Percentiles rank a stretch among this genome's conserved stretches.
phyloP scores from a whole-genome alignment of 2,797 vertebrate genomes.

The Myiotriccus ornatus region DNA sequence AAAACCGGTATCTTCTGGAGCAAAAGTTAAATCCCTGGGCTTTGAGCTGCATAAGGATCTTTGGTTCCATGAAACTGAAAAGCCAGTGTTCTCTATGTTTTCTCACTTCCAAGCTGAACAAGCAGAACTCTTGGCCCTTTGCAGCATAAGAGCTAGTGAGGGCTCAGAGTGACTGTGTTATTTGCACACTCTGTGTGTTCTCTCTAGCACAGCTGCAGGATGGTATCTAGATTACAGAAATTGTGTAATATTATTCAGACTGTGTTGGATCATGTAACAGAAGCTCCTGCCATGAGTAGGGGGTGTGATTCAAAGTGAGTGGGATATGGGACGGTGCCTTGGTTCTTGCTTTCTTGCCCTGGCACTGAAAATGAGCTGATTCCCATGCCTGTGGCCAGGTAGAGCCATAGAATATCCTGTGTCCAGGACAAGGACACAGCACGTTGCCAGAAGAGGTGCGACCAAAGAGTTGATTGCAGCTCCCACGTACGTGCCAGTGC shows the following conservation, averaged over 20 bases:
- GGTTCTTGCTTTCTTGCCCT: neutral
- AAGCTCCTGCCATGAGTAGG: fast-evolving
- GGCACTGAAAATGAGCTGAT: neutral
- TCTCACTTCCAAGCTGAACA: neutral
- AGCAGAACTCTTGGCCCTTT: neutral
- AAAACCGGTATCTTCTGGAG: neutral
- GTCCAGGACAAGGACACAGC: neutral
- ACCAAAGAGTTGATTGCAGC: neutral
- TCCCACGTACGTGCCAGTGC: fast-evolving
- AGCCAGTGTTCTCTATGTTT: neutral
- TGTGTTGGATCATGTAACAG: neutral
- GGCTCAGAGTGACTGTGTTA: neutral
- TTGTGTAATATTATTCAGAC: neutral
- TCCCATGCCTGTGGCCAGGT: neutral
- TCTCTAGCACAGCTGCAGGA: neutral
- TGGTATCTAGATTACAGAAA: neutral
- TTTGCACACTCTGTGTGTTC: neutral
- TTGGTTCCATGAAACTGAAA: neutral
- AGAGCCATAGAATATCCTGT: neutral
- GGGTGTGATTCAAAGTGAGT: neutral
- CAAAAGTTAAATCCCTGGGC: neutral
- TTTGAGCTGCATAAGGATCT: neutral
- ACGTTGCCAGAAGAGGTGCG: neutral
- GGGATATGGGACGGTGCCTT: neutral
- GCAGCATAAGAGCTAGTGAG: neutral